Percentiles rank a stretch among this genome's conserved stretches.
phyloP scores from a whole-genome alignment of 2,797 vertebrate species.

The Chanos chanos region DNA sequence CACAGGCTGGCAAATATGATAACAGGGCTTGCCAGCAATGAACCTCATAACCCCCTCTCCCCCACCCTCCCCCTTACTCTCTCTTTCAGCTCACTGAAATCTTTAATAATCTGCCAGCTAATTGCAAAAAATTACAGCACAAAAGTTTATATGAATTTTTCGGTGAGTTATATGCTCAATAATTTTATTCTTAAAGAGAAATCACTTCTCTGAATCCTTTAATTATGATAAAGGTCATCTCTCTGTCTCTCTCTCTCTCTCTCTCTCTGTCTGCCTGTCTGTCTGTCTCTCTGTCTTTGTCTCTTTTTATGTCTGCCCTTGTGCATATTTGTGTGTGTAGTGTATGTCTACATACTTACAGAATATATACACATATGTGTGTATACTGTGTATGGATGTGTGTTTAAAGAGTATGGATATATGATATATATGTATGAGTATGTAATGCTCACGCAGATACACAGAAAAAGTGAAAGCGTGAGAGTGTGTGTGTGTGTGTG shows the following conservation, averaged over 20 bases:
- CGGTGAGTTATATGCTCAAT: slow-evolving; percentile 2
- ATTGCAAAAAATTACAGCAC: slow-evolving; percentile 10
- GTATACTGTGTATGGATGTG: neutral
- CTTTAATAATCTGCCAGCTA: slow-evolving; percentile 28
- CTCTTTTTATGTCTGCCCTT: neutral
- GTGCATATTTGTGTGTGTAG: neutral
- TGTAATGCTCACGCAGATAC: neutral
- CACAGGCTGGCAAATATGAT: neutral
- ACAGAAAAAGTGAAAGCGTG: neutral
- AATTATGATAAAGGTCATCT: slow-evolving; percentile 33
- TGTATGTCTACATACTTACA: neutral
- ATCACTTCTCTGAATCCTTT: slow-evolving; percentile 27
- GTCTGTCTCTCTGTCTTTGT: neutral
- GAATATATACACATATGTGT: neutral
- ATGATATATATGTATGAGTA: neutral
- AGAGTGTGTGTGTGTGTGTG: neutral
- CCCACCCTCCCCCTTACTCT: neutral
- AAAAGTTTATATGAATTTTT: slow-evolving; percentile 3
- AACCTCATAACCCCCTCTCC: neutral
- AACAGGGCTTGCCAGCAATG: neutral
- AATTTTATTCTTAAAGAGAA: slow-evolving; percentile 11
- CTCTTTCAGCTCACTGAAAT: neutral
- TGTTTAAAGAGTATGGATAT: neutral
- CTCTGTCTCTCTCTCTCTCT: neutral
- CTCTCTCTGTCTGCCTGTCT: neutral